Base-by-base conservation (phyloP, 1,140 invertebrate species). In the Macrosteles quadrilineatus region DNA sequence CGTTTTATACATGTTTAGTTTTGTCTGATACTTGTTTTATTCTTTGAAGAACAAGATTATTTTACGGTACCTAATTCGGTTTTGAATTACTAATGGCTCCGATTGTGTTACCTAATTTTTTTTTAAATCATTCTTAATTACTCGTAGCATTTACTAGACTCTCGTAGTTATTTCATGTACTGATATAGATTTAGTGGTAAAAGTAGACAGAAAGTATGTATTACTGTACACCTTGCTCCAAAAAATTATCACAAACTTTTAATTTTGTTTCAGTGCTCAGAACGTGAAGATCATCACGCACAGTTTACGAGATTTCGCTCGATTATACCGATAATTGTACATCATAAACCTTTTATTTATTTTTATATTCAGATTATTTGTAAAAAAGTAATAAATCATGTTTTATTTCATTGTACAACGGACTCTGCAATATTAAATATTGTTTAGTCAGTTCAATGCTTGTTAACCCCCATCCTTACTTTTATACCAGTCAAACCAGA, bases 241-340 rank as follows among this genome's bases (percentile, higher is more conserved):
- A n/a, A n/a, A n/a, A n/a, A n/a, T n/a, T n/a, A n/a, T n/a, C n/a
- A n/a, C n/a, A n/a, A n/a, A n/a, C n/a, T n/a, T n/a, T 36, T 4
- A 36, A 36, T 36, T 36, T 36, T 36, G 32, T 87, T 87, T 23
- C 79, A 93, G 90, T 73, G 85, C 88, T 43, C 85, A 90, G 50
- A 86, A 87, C 73, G 79, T 87, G 63, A 93, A 92, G 80, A 82
- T 85, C 31, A 85, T 94, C 53, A 87, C 86, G 11, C 81, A 87
- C 73, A 86, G 88, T 23, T 76, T 95, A 65, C 85, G 89, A 80
- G 89, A 90, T 73, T 92, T 95, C 77, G 87, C 89, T 30, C 85
- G 91, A 73, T 82, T 93, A 25, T 94, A 89, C 80, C 89, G 91
- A 59, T 59, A 59, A 29, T 12, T 59, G 27, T 25, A 59, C 12